Evolutionary conservation across 2,797 vertebrate genomes (phyloP), one percentile per base, ranked within the genome.

Genomic region (Aulostomus chinensis): DNA sequence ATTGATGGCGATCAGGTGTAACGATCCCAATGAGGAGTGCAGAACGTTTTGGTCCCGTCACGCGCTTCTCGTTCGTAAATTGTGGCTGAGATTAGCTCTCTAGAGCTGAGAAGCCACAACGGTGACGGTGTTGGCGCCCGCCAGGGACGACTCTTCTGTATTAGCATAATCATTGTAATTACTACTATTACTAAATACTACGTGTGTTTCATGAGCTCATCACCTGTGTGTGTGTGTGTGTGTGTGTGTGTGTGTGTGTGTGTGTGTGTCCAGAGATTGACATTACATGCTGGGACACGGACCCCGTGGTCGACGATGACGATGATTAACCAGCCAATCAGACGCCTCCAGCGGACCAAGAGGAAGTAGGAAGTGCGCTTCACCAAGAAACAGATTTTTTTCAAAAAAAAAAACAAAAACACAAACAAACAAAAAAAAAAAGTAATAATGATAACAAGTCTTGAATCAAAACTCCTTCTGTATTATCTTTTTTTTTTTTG

Each of bases 221-320:
- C n/a, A n/a, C n/a, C n/a, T n/a, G n/a, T n/a, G n/a, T n/a, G n/a
- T n/a, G 4, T 4, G 21, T 22, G 21, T 22, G 0, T 24, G 24
- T 45, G 13, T 60, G n/a, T 42, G n/a, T 58, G 34, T 57, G 13
- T 37, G n/a, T 50, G 22, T 49, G 5, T 30, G 1, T 21, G 9
- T 21, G 22, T 66, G 38, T 59, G 35, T 41, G 13, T 31, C 28
- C 78, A 98, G 95, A 97, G 89, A 98, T 98, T 43, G 96, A 97
- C 89, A 97, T 97, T 62, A 97, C 95, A 1, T 97, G 96, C 92
- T 98, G 96, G 95, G 96, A 97, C 38, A 85, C 94, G 10, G 96
- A 98, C 70, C 96, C 95, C 1, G 94, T 95, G 77, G 93, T 92
- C 0, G 96, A 97, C 34, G 95, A 97, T 0, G 95, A 97, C 15